A percentile compares a stretch with the other conserved stretches of the same genome.
phyloP scores from a whole-genome alignment of 2,113 vertebrate genomes.

The Tricholaema leucomelas region DNA sequence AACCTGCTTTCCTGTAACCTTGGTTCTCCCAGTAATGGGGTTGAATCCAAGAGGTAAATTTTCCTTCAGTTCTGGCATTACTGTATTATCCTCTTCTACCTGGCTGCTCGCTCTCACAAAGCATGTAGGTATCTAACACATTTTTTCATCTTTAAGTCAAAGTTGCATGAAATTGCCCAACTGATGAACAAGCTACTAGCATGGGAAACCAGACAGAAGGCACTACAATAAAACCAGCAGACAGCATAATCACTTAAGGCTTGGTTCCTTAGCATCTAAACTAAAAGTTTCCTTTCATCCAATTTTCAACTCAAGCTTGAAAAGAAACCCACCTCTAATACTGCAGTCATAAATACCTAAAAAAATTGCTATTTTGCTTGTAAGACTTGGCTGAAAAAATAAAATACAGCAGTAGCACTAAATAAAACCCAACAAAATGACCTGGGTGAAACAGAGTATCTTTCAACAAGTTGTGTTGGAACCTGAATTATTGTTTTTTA shows the following conservation, averaged over 20 bases:
- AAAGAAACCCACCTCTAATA: not conserved
- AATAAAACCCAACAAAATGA: not conserved
- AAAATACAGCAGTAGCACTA: not conserved
- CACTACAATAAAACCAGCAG: not conserved
- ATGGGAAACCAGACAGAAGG: not conserved
- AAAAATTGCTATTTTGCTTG: not conserved
- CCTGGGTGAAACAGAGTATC: not conserved
- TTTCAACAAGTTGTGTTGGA: not conserved
- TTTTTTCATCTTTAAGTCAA: not conserved
- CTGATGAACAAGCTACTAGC: not conserved
- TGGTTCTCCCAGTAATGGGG: not conserved
- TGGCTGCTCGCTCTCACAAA: not conserved
- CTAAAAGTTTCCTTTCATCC: not conserved
- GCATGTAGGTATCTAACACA: not conserved
- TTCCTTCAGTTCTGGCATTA: not conserved
- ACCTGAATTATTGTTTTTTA: not conserved
- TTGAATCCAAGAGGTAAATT: not conserved
- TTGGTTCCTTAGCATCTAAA: slow-evolving; percentile 1
- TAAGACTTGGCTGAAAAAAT: not conserved
- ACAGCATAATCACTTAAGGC: not conserved
- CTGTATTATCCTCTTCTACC: not conserved
- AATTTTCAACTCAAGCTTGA: not conserved
- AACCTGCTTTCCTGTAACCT: not conserved
- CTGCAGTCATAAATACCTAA: not conserved
- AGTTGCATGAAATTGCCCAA: not conserved